Base-by-base conservation (phyloP, 2,113 vertebrate species). In the Callipepla californica region DNA sequence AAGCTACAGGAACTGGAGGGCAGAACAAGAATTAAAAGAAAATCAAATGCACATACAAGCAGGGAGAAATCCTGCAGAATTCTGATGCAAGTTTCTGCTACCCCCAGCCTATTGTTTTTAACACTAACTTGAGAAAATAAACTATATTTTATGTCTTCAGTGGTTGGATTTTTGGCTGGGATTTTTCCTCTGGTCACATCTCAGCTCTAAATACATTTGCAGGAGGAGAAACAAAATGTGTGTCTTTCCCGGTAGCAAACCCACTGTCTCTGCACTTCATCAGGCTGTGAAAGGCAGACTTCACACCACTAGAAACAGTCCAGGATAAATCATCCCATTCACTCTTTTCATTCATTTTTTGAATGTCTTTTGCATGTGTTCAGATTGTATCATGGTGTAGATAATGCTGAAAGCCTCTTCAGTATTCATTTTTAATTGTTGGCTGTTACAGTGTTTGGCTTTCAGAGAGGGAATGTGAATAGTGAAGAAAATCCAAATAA, bases 281-380 rank as follows among this genome's bases (percentile, higher is more conserved):
- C 74, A 89, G 91, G 53, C 81, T 94, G 89, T 91, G 92, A 95
- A 94, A 96, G 74, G 84, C 92, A 96, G 84, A 87, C 63, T 92
- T 95, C 87, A 89, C 84, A 95, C 74, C 0, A 0, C 45, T n/a
- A 92, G 80, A 81, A 94, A 89, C 53, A 79, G 75, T n/a, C 45
- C 67, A 73, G 89, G 87, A 79, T 85, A 91, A 93, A 92, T 87
- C 83, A 93, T 19, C 70, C 48, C 53, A 78, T 92, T 93, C 89
- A 84, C 13, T 78, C 53, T 45, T 36, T 95, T 93, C 91, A 89
- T 96, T 94, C 92, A 96, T 81, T 50, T 92, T 94, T 84, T 69
- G 11, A 85, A 93, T 66, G 40, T 45, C 58, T 96, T 85, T 73
- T 73, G 66, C 70, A 69, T 66, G 23, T 79, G 50, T 91, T 93